These are phyloP conservation scores for Megalops cyprinoides DNA, from an alignment of 2,797 vertebrate genomes.

Conservation along the genomic window DNA sequence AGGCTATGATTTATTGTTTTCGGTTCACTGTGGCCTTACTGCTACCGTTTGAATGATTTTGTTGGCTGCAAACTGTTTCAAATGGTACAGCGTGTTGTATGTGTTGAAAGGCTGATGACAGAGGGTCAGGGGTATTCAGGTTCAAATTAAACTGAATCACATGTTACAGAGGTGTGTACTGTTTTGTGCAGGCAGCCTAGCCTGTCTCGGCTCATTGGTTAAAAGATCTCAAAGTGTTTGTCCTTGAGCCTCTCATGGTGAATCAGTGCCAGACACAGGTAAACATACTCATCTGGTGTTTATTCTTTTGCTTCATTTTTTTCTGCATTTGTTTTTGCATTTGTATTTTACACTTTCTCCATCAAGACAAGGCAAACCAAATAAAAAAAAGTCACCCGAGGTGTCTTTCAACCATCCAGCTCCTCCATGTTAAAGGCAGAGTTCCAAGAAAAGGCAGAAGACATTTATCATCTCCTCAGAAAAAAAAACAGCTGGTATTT, in stretches of 20 bases:
- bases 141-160: too few species aligned
- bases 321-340: not conserved
- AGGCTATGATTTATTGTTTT: too few species aligned
- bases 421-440: not conserved
- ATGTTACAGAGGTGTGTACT: too few species aligned
- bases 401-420: not conserved
- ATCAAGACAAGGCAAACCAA: not conserved
- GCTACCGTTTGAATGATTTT: not conserved
- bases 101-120: constrained; percentile 1
- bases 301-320: not conserved
- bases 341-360: not conserved
- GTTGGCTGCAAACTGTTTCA: not conserved
- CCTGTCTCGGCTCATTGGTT: not conserved
- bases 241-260: too few species aligned
- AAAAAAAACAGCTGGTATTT: not conserved
- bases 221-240: not conserved
- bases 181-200: not conserved
- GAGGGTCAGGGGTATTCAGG: constrained; percentile 19
- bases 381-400: not conserved
- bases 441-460: not conserved
- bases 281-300: not conserved
- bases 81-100: not conserved
- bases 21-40: too few species aligned
- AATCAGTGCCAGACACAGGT: not conserved
- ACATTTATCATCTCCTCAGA: not conserved